Evolutionary conservation across 2,888 invertebrate genomes (phyloP).

Genomic region (Steinernema carpocapsae): DNA sequence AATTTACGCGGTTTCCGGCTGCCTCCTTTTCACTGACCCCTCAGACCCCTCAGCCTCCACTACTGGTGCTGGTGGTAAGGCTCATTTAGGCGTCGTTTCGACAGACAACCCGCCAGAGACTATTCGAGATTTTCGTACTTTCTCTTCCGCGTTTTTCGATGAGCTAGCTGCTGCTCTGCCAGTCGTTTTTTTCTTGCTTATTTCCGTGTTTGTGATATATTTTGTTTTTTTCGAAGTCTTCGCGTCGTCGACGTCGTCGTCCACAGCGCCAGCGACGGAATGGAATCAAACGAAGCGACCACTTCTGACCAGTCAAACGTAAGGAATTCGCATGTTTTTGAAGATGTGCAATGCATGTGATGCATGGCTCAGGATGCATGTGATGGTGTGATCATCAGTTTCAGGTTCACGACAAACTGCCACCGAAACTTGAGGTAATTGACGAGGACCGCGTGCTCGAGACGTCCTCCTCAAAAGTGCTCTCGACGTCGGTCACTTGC

Average conservation of each 20-base stretch:
- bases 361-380: no score
- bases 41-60: no score
- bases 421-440: conserved; percentile 33
- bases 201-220: neutral
- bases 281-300: conserved; percentile 29
- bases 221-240: neutral
- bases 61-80: no score
- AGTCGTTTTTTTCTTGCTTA: no score
- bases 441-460: conserved; percentile 26
- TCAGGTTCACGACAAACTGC: conserved; percentile 17
- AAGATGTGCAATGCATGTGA: neutral
- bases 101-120: no score
- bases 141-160: no score
- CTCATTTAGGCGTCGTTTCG: no score
- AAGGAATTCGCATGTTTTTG: neutral
- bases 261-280: neutral
- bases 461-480: conserved; percentile 14
- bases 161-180: no score
- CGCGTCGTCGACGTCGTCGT: neutral
- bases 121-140: no score
- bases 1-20: no score
- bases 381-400: neutral
- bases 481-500: conserved; percentile 25
- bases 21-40: no score
- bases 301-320: conserved; percentile 20